Conservation (phyloP, 2,888 invertebrate species). For the Phortica magna region DNA sequence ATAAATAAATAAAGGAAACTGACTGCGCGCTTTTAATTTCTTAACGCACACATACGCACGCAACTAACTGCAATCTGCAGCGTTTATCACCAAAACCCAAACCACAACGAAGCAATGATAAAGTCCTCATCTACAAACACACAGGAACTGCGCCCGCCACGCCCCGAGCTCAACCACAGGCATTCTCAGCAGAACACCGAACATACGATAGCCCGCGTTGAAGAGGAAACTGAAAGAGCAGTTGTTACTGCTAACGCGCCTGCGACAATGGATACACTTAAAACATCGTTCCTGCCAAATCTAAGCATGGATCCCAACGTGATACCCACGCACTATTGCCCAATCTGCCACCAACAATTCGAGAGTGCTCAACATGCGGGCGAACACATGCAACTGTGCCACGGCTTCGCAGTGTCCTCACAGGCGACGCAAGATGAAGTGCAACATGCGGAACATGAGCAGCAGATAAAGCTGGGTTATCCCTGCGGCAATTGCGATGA, state of each 20-base stretch:
- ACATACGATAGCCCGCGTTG: conserved; percentile 50
- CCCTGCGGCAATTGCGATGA: conserved; percentile 76
- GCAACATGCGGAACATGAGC: conserved; percentile 55
- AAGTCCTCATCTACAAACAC: conserved; percentile 73
- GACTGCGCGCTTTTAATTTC: conserved; percentile 45
- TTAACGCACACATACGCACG: conserved; percentile 43
- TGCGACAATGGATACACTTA: conserved; percentile 71
- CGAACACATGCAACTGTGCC: conserved; percentile 75
- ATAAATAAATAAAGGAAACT: conserved; percentile 48
- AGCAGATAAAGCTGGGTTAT: conserved; percentile 68
- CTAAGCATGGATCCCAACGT: conserved; percentile 74
- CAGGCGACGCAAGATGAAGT: conserved; percentile 59
- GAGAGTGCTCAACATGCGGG: conserved; percentile 71
- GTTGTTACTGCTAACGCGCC: conserved; percentile 43
- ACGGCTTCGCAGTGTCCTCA: conserved; percentile 62
- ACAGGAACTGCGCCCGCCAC: conserved; percentile 76
- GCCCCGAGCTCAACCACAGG: conserved; percentile 64
- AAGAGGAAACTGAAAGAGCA: background rate
- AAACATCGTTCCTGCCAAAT: conserved; percentile 76
- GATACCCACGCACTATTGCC: conserved; percentile 69
- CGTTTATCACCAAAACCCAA: conserved; percentile 18
- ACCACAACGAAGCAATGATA: conserved; percentile 62
- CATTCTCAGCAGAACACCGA: conserved; percentile 48
- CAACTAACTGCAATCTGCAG: conserved; percentile 41
- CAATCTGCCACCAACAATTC: conserved; percentile 76